These are phyloP conservation scores for Tortricodes alternella DNA, from an alignment of 2,888 invertebrate genomes.

Conservation along the genomic window DNA sequence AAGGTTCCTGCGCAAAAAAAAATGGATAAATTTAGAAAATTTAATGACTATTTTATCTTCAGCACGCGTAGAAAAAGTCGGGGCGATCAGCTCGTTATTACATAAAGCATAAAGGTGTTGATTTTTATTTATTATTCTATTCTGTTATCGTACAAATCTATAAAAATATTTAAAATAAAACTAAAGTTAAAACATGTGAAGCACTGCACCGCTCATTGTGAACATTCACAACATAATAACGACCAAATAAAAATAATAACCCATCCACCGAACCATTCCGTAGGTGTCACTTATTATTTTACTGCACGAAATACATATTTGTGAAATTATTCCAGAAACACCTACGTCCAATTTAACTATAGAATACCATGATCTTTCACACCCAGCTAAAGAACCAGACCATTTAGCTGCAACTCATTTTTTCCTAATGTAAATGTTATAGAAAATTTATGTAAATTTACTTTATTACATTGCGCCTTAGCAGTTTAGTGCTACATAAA, in stretches of 20 bases:
- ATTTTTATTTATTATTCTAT: too few species aligned
- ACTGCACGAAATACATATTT: constrained; percentile 26
- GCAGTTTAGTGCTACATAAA: constrained; percentile 72
- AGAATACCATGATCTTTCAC: constrained; percentile 33
- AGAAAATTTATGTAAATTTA: constrained; percentile 78
- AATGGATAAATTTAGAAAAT: too few species aligned
- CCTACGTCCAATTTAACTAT: constrained; percentile 28
- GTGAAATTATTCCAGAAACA: constrained; percentile 12
- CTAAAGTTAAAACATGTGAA: not conserved
- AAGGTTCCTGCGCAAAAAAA: too few species aligned
- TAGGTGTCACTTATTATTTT: constrained; percentile 29
- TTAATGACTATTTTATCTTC: too few species aligned
- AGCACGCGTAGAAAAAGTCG: too few species aligned
- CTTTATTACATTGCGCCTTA: constrained; percentile 74
- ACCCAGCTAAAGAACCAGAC: constrained; percentile 34
- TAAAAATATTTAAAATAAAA: not conserved
- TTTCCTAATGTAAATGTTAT: constrained; percentile 78
- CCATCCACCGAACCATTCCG: not conserved
- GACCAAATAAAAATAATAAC: constrained; percentile 3
- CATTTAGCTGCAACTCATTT: constrained; percentile 67
- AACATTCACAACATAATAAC: constrained; percentile 13
- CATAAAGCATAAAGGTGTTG: too few species aligned
- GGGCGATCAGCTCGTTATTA: too few species aligned
- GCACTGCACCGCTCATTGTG: not conserved
- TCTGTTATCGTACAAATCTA: constrained; percentile 4